Percentiles rank a stretch among this genome's conserved stretches.
These are phyloP conservation scores for Larimichthys crocea DNA, from an alignment of 2,113 vertebrate species.

Conservation along the genomic window DNA sequence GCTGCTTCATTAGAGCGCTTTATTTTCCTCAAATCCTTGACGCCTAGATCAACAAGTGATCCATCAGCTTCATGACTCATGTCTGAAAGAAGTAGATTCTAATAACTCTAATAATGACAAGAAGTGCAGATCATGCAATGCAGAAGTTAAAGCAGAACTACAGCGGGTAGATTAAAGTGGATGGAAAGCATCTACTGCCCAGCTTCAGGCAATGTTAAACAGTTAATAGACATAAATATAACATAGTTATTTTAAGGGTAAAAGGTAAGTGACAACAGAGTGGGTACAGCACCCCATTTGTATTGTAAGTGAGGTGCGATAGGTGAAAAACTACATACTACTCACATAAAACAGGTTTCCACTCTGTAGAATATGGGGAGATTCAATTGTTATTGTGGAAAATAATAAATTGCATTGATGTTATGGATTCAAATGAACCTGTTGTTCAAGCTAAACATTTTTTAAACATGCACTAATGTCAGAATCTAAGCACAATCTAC, in stretches of 20 bases:
- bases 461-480: not conserved
- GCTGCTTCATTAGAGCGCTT: no score
- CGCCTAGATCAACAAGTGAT: not conserved
- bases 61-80: not conserved
- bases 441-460: conserved; percentile 36
- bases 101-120: not conserved
- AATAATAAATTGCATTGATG: conserved; percentile 76
- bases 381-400: conserved; percentile 79
- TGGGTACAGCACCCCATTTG: conserved; percentile 53
- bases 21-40: not conserved
- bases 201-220: conserved; percentile 3
- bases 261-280: conserved; percentile 35
- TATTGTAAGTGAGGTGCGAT: conserved; percentile 52
- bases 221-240: conserved; percentile 2
- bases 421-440: conserved; percentile 56
- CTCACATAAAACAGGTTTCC: conserved; percentile 90
- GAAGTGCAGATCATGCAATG: conserved; percentile 76
- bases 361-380: conserved; percentile 82
- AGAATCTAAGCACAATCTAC: conserved; percentile 17
- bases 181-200: conserved; percentile 31
- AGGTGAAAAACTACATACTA: conserved; percentile 83
- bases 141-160: conserved; percentile 63
- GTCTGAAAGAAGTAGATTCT: conserved; percentile 72
- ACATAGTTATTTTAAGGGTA: conserved; percentile 11
- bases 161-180: conserved; percentile 28